phyloP scores from a whole-genome alignment of 2,888 invertebrate species.

The Chirona hameri region DNA sequence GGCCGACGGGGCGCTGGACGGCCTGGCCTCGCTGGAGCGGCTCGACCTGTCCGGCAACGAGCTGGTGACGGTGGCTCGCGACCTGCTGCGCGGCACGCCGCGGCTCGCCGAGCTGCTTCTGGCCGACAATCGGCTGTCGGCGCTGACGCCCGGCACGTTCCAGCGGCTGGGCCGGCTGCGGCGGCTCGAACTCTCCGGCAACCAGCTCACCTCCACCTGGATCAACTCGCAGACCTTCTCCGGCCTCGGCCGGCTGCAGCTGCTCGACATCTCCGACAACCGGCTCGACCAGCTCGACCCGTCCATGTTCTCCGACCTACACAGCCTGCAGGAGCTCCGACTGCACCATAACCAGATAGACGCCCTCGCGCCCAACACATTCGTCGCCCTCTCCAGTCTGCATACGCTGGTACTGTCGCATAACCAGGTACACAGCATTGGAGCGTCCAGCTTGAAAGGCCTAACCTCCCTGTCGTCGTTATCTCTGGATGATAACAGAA shows the following conservation, averaged over 20 bases:
- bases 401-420: constrained; percentile 76
- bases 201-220: constrained; percentile 72
- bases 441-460: constrained; percentile 53
- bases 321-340: constrained; percentile 62
- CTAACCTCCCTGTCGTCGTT: constrained; percentile 63
- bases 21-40: constrained; percentile 62
- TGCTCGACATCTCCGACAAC: too few species aligned
- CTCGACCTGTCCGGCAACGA: too few species aligned
- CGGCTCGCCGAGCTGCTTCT: constrained; percentile 68
- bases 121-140: constrained; percentile 71
- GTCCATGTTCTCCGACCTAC: constrained; percentile 77
- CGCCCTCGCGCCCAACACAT: constrained; percentile 64
- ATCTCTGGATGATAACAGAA: constrained; percentile 74
- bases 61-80: constrained; percentile 74
- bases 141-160: constrained; percentile 68
- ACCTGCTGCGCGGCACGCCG: constrained; percentile 67
- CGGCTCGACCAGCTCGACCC: constrained; percentile 76
- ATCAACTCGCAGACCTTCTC: constrained; percentile 73
- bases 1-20: constrained; percentile 69
- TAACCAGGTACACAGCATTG: constrained; percentile 68
- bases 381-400: constrained; percentile 70
- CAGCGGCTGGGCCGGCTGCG: constrained; percentile 67
- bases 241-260: constrained; percentile 65
- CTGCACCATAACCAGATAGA: constrained; percentile 74
- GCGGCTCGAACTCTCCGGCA: constrained; percentile 66